Conservation (phyloP, 2,888 invertebrate genomes). For the Meliscaeva auricollis region DNA sequence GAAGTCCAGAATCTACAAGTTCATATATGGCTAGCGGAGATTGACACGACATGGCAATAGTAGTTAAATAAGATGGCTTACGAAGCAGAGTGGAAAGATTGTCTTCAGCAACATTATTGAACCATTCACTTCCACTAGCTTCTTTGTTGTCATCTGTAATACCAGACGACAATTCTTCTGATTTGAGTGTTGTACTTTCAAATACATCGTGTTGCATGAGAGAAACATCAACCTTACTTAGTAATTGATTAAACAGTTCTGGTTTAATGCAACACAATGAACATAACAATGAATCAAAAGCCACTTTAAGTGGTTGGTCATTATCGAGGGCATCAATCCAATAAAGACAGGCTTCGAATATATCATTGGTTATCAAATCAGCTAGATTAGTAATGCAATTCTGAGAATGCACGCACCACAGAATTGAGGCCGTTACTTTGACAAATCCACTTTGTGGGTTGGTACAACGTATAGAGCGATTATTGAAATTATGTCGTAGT, state of each 20-base stretch:
- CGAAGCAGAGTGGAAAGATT: constrained; percentile 86
- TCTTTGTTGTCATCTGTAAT: constrained; percentile 89
- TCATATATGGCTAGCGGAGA: constrained; percentile 91
- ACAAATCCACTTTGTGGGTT: constrained; percentile 85
- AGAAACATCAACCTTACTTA: constrained; percentile 89
- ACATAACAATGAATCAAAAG: constrained; percentile 94
- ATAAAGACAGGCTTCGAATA: constrained; percentile 91
- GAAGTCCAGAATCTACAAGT: constrained; percentile 91
- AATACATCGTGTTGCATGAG: constrained; percentile 61
- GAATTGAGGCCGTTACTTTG: constrained; percentile 92
- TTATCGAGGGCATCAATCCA: constrained; percentile 90
- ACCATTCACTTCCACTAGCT: constrained; percentile 86
- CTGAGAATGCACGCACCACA: constrained; percentile 90
- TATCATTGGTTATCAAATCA: constrained; percentile 88
- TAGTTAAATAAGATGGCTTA: constrained; percentile 89
- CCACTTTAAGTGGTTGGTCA: constrained; percentile 90
- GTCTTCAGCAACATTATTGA: constrained; percentile 86
- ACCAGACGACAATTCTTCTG: constrained; percentile 80
- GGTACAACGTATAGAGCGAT: constrained; percentile 81
- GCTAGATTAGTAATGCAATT: constrained; percentile 87
- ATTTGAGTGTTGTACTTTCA: constrained; percentile 43
- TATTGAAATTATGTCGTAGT: constrained; percentile 81
- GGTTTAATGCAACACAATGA: constrained; percentile 94
- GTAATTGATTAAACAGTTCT: constrained; percentile 89
- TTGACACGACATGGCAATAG: constrained; percentile 91